phyloP scores from a whole-genome alignment of 2,797 vertebrate species.

The Arctocebus calabarensis region DNA sequence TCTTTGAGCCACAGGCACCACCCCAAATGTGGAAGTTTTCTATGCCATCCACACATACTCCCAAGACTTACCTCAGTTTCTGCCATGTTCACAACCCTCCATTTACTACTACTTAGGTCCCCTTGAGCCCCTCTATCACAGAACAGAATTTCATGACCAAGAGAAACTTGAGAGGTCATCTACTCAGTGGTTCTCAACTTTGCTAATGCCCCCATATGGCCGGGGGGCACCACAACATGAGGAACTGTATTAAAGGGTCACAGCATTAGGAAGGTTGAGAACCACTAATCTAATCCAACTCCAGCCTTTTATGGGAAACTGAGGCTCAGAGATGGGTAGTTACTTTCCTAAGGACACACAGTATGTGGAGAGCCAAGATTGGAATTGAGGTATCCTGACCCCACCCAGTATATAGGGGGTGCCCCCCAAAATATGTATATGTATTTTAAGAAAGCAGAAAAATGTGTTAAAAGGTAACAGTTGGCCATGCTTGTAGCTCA shows the following conservation, averaged over 20 bases:
- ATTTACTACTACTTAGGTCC: not conserved
- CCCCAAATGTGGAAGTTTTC: not conserved
- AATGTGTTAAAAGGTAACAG: no score
- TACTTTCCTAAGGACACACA: not conserved
- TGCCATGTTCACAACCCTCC: not conserved
- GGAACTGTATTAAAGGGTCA: no score
- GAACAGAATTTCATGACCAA: not conserved
- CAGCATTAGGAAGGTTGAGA: no score
- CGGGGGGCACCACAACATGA: no score
- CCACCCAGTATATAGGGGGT: not conserved
- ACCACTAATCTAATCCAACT: not conserved
- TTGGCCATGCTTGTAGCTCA: no score
- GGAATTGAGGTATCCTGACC: not conserved
- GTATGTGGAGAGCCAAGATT: not conserved
- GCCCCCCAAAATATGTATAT: no score
- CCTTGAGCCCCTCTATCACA: not conserved
- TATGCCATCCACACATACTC: not conserved
- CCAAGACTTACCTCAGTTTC: not conserved
- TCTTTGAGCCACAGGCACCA: no score
- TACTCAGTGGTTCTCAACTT: not conserved
- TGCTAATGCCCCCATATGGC: no score
- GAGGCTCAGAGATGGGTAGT: not conserved
- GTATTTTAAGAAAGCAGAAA: no score
- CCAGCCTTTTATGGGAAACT: not conserved
- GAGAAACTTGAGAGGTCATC: slow-evolving; percentile 11